phyloP scores from a whole-genome alignment of 2,113 vertebrate genomes.

The Alligator mississippiensis region DNA sequence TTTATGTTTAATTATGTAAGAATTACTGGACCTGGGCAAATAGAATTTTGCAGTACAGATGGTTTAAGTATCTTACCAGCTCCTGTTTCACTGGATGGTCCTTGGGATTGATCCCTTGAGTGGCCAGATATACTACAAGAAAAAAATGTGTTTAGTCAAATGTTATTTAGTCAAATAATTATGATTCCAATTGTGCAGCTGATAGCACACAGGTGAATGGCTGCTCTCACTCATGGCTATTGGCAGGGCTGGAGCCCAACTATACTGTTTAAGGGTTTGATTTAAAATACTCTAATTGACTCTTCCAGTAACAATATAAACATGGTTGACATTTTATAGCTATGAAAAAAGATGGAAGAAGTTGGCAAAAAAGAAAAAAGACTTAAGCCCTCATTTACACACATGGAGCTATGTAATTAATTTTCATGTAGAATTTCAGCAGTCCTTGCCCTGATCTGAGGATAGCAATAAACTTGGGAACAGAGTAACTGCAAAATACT shows the following conservation, averaged over 20 bases:
- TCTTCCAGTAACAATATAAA: background rate
- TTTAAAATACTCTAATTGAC: background rate
- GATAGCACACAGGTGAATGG: background rate
- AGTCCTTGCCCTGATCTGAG: background rate
- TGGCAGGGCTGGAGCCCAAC: background rate
- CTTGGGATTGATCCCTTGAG: conserved; percentile 94
- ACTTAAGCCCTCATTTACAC: background rate
- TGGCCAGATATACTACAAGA: conserved; percentile 90
- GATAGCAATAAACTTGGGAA: background rate
- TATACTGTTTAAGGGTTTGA: background rate
- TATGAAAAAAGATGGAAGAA: background rate
- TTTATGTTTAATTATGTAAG: background rate
- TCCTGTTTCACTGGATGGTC: conserved; percentile 97
- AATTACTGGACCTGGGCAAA: background rate
- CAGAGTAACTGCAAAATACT: background rate
- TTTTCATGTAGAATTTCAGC: background rate
- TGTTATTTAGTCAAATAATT: background rate
- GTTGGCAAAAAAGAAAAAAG: background rate
- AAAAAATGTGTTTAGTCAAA: background rate
- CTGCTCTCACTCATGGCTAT: background rate
- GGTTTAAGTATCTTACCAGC: conserved; percentile 82
- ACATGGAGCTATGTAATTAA: background rate
- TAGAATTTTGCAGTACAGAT: background rate
- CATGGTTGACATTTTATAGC: background rate
- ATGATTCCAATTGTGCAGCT: background rate